Evolutionary conservation across 2,888 invertebrate genomes (phyloP).

Genomic region (Scrobipalpa costella): DNA sequence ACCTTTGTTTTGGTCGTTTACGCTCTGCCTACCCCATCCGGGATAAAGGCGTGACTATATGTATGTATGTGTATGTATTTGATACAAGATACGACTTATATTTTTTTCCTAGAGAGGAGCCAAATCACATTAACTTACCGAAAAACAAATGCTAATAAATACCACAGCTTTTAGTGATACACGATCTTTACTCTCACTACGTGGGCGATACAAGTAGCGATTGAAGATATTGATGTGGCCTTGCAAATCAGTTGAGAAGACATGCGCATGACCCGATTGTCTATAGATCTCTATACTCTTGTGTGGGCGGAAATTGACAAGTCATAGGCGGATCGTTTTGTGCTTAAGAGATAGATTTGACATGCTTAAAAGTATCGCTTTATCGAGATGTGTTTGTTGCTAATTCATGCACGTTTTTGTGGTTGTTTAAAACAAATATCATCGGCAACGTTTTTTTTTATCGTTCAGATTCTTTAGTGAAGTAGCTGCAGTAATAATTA

Average conservation of each 20-base stretch:
- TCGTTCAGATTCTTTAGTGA: background rate
- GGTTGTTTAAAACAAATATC: no score
- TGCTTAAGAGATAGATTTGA: background rate
- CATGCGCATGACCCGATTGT: conserved; percentile 46
- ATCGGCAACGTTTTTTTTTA: background rate
- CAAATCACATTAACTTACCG: no score
- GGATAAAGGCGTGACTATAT: no score
- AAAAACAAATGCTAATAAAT: no score
- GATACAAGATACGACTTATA: no score
- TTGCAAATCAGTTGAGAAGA: conserved; percentile 36
- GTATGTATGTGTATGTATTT: no score
- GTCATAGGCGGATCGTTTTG: conserved; percentile 53
- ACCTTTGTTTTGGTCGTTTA: no score
- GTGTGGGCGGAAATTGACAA: conserved; percentile 67
- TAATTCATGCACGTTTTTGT: background rate
- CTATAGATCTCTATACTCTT: conserved; percentile 30
- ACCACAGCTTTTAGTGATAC: background rate
- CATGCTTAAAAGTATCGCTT: conserved; percentile 1
- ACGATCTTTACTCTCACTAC: background rate
- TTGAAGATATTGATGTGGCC: conserved; percentile 39
- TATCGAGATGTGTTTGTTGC: conserved; percentile 7
- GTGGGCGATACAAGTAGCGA: conserved; percentile 27
- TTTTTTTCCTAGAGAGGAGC: no score
- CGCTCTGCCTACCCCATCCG: no score
- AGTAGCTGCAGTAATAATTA: no score